These are phyloP conservation scores for Lithosia quadra DNA, from an alignment of 2,888 invertebrate genomes.

Conservation along the genomic window DNA sequence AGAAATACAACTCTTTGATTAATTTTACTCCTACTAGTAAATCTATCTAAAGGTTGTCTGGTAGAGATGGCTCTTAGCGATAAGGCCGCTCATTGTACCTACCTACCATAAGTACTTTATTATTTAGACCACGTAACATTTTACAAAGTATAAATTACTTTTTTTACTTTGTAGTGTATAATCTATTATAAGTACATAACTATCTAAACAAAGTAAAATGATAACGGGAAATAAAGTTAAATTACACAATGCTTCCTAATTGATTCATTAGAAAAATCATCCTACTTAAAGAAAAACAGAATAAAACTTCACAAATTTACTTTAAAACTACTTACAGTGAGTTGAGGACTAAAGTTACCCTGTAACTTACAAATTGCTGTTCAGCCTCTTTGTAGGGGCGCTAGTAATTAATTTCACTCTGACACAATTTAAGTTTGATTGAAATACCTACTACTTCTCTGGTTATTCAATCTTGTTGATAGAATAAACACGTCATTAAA, in stretches of 20 bases:
- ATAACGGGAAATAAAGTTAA: too few species aligned
- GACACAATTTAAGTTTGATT: slow-evolving; percentile 16
- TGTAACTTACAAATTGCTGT: slow-evolving; percentile 12
- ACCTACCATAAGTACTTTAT: too few species aligned
- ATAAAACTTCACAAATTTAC: not conserved
- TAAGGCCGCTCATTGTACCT: too few species aligned
- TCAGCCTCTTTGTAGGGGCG: slow-evolving; percentile 5
- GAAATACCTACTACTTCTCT: slow-evolving; percentile 17
- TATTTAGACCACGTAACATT: too few species aligned
- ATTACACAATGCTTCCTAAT: not conserved
- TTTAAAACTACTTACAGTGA: slow-evolving; percentile 15
- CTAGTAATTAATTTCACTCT: slow-evolving; percentile 20
- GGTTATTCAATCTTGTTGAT: slow-evolving; percentile 1
- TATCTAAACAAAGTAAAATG: not conserved
- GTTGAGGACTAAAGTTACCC: slow-evolving; percentile 18
- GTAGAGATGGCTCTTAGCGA: too few species aligned
- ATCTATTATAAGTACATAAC: too few species aligned
- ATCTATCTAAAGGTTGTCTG: too few species aligned
- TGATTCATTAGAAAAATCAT: not conserved
- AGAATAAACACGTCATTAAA: not conserved
- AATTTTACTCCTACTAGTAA: too few species aligned
- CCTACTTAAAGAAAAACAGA: not conserved
- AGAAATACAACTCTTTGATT: too few species aligned
- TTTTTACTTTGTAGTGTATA: too few species aligned
- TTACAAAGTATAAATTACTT: too few species aligned